A percentile compares a stretch with the other conserved stretches of the same genome.
phyloP scores from a whole-genome alignment of 2,888 invertebrate species.

The Rhogogaster chlorosoma region DNA sequence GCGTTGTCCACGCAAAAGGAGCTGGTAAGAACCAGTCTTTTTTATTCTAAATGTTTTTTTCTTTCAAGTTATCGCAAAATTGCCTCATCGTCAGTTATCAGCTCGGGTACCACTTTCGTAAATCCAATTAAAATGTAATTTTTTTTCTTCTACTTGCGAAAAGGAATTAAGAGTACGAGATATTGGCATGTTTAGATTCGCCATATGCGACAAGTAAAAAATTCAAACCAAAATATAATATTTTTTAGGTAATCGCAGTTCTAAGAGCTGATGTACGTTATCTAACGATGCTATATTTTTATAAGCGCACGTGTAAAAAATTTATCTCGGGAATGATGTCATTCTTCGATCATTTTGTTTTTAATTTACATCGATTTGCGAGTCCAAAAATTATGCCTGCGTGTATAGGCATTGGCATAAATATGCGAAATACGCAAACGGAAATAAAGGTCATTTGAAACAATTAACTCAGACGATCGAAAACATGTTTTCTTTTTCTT shows the following conservation, averaged over 20 bases:
- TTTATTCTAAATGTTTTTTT: neutral
- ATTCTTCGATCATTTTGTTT: neutral
- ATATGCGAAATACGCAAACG: neutral
- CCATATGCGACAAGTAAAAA: neutral
- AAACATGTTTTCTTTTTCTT: neutral
- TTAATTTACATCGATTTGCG: neutral
- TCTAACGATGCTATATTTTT: neutral
- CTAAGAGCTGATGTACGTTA: neutral
- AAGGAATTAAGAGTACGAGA: neutral
- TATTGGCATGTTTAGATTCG: neutral
- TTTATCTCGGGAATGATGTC: neutral
- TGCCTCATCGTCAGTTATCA: neutral
- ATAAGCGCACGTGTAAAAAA: neutral
- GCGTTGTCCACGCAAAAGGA: slow-evolving; percentile 98
- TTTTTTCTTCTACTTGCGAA: neutral
- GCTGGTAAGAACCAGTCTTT: slow-evolving; percentile 80
- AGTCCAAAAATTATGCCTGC: neutral
- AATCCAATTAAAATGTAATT: neutral
- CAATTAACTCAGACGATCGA: neutral
- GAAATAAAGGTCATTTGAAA: neutral
- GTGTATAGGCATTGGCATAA: neutral
- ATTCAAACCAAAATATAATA: neutral
- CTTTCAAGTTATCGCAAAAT: neutral
- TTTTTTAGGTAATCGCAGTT: neutral
- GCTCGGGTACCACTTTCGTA: neutral